Percentiles rank a stretch among this genome's conserved stretches.
Evolutionary conservation across 1,140 invertebrate genomes (phyloP).

Genomic region (Macrosteles quadrilineatus): DNA sequence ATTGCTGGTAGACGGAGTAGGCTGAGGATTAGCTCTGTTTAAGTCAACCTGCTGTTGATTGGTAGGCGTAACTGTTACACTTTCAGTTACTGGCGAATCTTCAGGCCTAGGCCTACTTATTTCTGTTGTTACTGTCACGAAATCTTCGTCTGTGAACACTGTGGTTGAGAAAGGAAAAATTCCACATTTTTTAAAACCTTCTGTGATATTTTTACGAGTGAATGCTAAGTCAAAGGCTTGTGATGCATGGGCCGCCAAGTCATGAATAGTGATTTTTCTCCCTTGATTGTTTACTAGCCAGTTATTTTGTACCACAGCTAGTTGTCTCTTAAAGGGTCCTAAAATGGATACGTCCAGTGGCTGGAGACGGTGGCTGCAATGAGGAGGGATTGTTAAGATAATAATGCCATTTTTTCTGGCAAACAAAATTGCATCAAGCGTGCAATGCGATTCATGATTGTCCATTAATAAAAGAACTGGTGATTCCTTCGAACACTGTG

Average conservation of each 20-base stretch:
- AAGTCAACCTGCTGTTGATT: not conserved
- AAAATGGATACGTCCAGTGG: not conserved
- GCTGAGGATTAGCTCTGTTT: not conserved
- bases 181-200: too few species aligned
- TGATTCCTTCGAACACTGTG: not conserved
- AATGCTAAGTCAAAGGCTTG: too few species aligned
- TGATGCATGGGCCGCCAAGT: too few species aligned
- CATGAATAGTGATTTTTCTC: too few species aligned
- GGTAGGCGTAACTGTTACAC: not conserved
- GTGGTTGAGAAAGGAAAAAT: too few species aligned
- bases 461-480: not conserved
- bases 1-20: not conserved
- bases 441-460: not conserved
- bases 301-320: not conserved
- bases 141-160: too few species aligned
- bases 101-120: not conserved
- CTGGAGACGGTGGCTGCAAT: slow-evolving; percentile 1
- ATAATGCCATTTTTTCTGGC: slow-evolving; percentile 16
- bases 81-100: too few species aligned
- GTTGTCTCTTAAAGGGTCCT: not conserved
- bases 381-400: not conserved
- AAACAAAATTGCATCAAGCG: not conserved
- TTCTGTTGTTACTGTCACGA: slow-evolving; percentile 33
- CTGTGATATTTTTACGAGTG: too few species aligned
- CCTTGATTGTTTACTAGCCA: not conserved